phyloP scores from a whole-genome alignment of 2,113 vertebrate species.

The Peromyscus californicus region DNA sequence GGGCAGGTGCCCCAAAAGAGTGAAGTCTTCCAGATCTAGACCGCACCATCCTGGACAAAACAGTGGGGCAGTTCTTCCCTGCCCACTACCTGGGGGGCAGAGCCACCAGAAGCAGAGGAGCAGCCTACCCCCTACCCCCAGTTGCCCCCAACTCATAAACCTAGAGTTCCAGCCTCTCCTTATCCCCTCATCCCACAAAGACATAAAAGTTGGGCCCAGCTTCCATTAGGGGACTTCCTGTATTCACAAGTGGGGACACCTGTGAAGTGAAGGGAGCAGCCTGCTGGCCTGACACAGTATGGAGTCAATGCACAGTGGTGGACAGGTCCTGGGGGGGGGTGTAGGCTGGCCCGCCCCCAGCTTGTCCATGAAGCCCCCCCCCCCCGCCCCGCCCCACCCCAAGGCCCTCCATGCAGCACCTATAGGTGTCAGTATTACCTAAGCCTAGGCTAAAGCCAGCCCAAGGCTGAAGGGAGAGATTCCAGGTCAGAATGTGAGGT shows the following conservation, averaged over 20 bases:
- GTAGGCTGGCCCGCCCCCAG: constrained; percentile 73
- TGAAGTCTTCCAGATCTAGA: constrained; percentile 73
- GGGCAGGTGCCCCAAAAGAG: constrained; percentile 2
- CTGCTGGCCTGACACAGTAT: constrained; percentile 22
- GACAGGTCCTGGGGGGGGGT: constrained; percentile 71
- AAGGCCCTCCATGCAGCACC: constrained; percentile 63
- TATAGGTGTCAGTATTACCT: constrained; percentile 84
- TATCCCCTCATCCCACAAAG: background rate
- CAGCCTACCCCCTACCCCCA: background rate
- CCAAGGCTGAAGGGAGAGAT: constrained; percentile 78
- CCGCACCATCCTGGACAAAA: background rate
- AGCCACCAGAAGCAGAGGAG: constrained; percentile 6
- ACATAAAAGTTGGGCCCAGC: background rate
- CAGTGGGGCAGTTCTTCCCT: background rate
- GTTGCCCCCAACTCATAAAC: background rate
- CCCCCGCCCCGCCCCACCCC: background rate
- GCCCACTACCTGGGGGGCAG: background rate
- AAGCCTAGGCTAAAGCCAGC: constrained; percentile 80
- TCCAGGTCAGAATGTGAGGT: constrained; percentile 88
- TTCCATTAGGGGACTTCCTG: constrained; percentile 39
- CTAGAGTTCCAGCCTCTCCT: constrained; percentile 1
- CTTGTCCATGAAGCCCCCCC: constrained; percentile 34
- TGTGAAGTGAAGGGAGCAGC: background rate
- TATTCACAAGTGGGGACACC: background rate
- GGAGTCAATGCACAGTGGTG: constrained; percentile 24